phyloP scores from a whole-genome alignment of 2,888 invertebrate species.

The Arenicola marina region DNA sequence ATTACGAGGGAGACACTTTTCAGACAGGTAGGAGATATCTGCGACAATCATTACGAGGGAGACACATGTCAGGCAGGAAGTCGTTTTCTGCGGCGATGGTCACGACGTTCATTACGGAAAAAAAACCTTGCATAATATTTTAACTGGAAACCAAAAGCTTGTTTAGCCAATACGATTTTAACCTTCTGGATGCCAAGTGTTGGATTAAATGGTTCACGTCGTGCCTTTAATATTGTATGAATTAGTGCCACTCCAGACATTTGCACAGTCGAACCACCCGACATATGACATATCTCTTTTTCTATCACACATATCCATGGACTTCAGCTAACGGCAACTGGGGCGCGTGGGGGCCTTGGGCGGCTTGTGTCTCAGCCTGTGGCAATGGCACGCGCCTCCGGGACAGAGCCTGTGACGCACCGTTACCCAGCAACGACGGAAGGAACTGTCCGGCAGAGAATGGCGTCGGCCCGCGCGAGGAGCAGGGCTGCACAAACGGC shows the following conservation, averaged over 20 bases:
- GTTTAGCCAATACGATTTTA: too few species aligned
- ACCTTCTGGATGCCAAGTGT: too few species aligned
- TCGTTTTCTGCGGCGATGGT: too few species aligned
- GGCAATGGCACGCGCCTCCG: conserved; percentile 75
- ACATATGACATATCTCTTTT: too few species aligned
- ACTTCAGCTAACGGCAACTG: conserved; percentile 20
- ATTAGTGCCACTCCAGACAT: too few species aligned
- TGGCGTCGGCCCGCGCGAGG: neutral
- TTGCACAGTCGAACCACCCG: too few species aligned
- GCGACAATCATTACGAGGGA: neutral
- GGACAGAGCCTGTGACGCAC: conserved; percentile 73
- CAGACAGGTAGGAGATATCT: conserved; percentile 1
- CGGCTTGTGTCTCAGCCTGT: conserved; percentile 77
- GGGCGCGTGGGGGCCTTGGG: conserved; percentile 39
- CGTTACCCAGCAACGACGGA: conserved; percentile 62
- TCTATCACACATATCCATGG: too few species aligned
- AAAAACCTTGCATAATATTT: too few species aligned
- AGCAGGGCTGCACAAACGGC: neutral
- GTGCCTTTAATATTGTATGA: too few species aligned
- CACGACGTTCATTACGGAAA: too few species aligned
- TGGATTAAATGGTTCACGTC: too few species aligned
- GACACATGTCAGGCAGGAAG: conserved; percentile 6
- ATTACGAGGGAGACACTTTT: conserved; percentile 4
- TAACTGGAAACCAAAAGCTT: too few species aligned
- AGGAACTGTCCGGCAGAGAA: conserved; percentile 5